Evolutionary conservation across 2,888 invertebrate genomes (phyloP), one percentile per base, ranked within the genome.

Genomic region (Parascotia fuliginaria): DNA sequence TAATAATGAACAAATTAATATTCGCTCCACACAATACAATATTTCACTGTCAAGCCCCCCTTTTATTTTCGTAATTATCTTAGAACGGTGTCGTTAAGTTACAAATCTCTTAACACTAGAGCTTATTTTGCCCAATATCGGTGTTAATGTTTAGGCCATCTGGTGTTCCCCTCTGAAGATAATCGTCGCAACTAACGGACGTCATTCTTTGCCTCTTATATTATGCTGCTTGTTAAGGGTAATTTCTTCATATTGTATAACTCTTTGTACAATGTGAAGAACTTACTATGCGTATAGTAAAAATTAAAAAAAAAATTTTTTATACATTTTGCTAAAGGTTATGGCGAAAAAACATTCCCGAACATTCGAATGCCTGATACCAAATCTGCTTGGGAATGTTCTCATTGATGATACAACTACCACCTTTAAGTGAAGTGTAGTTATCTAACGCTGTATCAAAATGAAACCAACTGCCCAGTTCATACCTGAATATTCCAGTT

Each of bases 151-250:
- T 56, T 44, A 37, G 37, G 39, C 70, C 87, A 88, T 83, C 81
- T 87, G 87, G 67, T 75, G 68, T 69, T 64, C 69, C 61, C 52
- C 57, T 41, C 52, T 42, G 67, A 64, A 68, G 79, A 80, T 85
- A 83, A 84, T 86, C 73, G 72, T 74, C 80, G 79, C 63, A 71
- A 81, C 85, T 83, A 87, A 85, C 78, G 68, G 64, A 55, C 55
- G 54, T 56, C 58, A 74, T 76, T 78, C 75, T 81, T 78, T 75
- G 66, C 67, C 59, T 71, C 74, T 72, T 77, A 81, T 82, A 81
- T 80, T 73, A 65, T 74, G 67, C 60, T 46, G 52, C 49, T 55
- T 68, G 60, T 80, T 81, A 81, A 81, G 79, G 77, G 54, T 49
- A 3, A 60, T 66, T 15, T 3, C 5, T 19, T 19, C 5, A 5